Conservation (phyloP, 2,113 vertebrate species). For the Pogona vitticeps region DNA sequence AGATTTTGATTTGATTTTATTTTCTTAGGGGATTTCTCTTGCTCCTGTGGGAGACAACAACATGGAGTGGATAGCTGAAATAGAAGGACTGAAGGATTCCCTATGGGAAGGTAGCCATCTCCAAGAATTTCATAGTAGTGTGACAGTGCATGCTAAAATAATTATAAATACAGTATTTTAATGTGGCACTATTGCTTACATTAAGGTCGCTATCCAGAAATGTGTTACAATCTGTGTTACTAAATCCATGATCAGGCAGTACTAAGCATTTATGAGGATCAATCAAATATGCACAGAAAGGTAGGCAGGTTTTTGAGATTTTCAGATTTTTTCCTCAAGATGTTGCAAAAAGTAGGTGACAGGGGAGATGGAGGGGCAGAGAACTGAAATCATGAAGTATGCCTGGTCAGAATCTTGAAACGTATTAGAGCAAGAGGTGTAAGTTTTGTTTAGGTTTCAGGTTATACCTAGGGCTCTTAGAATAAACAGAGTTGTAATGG, state of each 20-base stretch:
- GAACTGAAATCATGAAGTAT: neutral
- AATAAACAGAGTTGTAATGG: neutral
- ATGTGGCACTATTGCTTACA: neutral
- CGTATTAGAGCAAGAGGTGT: neutral
- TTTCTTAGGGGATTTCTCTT: slow-evolving; percentile 60
- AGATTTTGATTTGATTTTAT: neutral
- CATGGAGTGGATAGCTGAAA: slow-evolving; percentile 63
- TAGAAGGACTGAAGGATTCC: slow-evolving; percentile 67
- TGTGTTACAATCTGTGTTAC: neutral
- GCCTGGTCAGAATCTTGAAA: neutral
- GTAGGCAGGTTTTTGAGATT: neutral
- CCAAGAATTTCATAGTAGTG: neutral
- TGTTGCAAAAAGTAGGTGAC: neutral
- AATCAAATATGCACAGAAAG: neutral
- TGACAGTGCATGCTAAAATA: neutral
- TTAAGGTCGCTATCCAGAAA: neutral
- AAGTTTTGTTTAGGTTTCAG: neutral
- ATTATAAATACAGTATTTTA: neutral
- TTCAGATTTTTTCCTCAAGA: neutral
- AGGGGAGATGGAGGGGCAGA: neutral
- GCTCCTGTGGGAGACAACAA: slow-evolving; percentile 53
- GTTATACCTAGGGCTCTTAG: neutral
- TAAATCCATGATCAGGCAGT: neutral
- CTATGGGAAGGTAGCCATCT: slow-evolving; percentile 66
- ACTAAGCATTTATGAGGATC: neutral